These are phyloP conservation scores for Malthinus flaveolus DNA, from an alignment of 2,888 invertebrate species.

Conservation along the genomic window DNA sequence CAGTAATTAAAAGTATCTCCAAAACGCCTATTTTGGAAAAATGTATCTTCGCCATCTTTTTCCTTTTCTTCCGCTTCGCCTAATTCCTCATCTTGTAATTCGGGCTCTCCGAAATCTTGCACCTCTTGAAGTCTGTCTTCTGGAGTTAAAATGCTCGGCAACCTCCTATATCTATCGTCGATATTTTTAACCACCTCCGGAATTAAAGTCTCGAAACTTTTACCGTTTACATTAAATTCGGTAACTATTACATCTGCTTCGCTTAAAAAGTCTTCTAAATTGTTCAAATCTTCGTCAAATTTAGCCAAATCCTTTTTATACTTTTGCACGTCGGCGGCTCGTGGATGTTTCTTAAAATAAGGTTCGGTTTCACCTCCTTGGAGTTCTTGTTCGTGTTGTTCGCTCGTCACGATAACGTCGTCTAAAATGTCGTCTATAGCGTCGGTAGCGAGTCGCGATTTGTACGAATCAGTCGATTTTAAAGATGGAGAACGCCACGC, in stretches of 20 bases:
- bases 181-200: constrained; percentile 44
- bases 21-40: constrained; percentile 49
- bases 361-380: constrained; percentile 8
- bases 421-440: constrained; percentile 33
- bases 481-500: constrained; percentile 40
- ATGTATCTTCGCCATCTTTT: constrained; percentile 31
- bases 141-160: constrained; percentile 55
- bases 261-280: constrained; percentile 38
- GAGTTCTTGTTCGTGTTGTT: constrained; percentile 9
- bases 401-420: neutral
- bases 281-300: constrained; percentile 35
- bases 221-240: constrained; percentile 42
- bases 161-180: constrained; percentile 50
- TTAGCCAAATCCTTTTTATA: constrained; percentile 14
- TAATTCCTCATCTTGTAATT: constrained; percentile 49
- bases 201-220: constrained; percentile 41
- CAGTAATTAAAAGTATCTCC: constrained; percentile 66
- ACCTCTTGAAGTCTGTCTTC: constrained; percentile 57
- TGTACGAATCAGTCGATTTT: constrained; percentile 29
- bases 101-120: constrained; percentile 52
- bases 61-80: constrained; percentile 41
- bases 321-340: neutral
- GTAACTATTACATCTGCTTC: constrained; percentile 34
- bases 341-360: constrained; percentile 15
- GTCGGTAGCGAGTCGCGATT: constrained; percentile 26